Base-by-base conservation (phyloP, 2,888 invertebrate species). In the Caenorhabditis virilis region DNA sequence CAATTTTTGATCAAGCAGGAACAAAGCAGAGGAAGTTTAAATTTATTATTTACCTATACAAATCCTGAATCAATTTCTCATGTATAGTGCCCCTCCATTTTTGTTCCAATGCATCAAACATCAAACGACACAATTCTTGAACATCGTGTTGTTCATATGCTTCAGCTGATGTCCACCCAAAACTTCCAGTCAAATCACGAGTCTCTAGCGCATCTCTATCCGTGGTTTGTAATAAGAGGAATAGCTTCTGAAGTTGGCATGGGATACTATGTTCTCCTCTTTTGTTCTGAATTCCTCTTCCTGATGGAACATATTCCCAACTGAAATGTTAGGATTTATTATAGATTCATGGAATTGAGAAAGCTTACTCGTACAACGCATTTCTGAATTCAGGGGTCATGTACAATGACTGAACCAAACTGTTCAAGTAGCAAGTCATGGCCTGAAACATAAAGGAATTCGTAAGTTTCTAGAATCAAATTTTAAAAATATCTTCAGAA, bases 311-410 rank as follows among this genome's bases (percentile, higher is more conserved):
- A 39, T 72, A 75, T 42, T 75, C 72, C 77, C 77, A 77, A 18
- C 72, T 69, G 26, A 50, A 64, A 33, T 16, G 18, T 13, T 20
- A 33, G n/a, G n/a, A n/a, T n/a, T n/a, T n/a, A n/a, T n/a, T n/a
- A n/a, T n/a, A n/a, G n/a, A n/a, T n/a, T n/a, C n/a, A n/a, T n/a
- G n/a, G n/a, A n/a, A n/a, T n/a, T n/a, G n/a, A n/a, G n/a, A n/a
- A 22, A 26, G 23, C 50, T 38, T 23, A 78, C 85, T 84, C 84
- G 84, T 92, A 92, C 33, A 93, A 85, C 2, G 91, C 91, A 85
- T 93, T 93, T 36, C 92, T 87, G 83, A 93, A 93, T 85, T 93
- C 92, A 0, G 93, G 93, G 1, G 92, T 93, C 91, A 93, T 93
- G 82, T 88, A 93, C 5, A 93, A 86, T 0, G 92, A 90, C 85